These are phyloP conservation scores for Habrosyne pyritoides DNA, from an alignment of 2,888 invertebrate genomes.

Conservation along the genomic window DNA sequence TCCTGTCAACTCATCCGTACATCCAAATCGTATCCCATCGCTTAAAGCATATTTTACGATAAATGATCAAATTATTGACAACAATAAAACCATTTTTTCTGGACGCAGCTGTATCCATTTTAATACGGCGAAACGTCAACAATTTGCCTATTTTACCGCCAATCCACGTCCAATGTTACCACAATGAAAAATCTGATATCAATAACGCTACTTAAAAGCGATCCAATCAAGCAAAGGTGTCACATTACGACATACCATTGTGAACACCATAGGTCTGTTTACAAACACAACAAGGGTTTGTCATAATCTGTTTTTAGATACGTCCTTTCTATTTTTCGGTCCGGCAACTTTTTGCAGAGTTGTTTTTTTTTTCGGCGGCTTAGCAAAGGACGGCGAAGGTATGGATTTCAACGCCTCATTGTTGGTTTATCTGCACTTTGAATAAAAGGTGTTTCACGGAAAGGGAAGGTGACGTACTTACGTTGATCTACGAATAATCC, in stretches of 20 bases:
- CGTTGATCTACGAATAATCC: conserved; percentile 61
- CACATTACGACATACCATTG: conserved; percentile 74
- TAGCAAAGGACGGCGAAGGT: conserved; percentile 52
- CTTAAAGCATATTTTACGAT: conserved; percentile 32
- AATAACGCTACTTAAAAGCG: conserved; percentile 67
- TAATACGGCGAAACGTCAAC: conserved; percentile 68
- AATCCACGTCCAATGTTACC: conserved; percentile 55
- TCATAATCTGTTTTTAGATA: conserved; percentile 81
- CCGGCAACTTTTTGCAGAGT: conserved; percentile 68
- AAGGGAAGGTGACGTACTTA: conserved; percentile 69
- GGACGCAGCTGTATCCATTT: conserved; percentile 60
- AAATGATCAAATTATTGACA: conserved; percentile 54
- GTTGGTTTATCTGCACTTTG: conserved; percentile 70
- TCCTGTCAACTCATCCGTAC: conserved; percentile 45
- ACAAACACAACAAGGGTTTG: conserved; percentile 82
- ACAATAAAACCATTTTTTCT: conserved; percentile 38
- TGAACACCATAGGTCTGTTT: conserved; percentile 66
- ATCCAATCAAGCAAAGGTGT: conserved; percentile 77
- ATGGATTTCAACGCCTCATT: conserved; percentile 81
- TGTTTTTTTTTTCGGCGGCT: conserved; percentile 63
- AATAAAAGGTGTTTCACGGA: conserved; percentile 69
- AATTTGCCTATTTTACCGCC: conserved; percentile 74
- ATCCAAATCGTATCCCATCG: conserved; percentile 39
- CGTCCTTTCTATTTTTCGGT: conserved; percentile 75
- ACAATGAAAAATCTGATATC: conserved; percentile 68